Base-by-base conservation (phyloP, 2,113 vertebrate genomes). In the Stictonetta naevosa region DNA sequence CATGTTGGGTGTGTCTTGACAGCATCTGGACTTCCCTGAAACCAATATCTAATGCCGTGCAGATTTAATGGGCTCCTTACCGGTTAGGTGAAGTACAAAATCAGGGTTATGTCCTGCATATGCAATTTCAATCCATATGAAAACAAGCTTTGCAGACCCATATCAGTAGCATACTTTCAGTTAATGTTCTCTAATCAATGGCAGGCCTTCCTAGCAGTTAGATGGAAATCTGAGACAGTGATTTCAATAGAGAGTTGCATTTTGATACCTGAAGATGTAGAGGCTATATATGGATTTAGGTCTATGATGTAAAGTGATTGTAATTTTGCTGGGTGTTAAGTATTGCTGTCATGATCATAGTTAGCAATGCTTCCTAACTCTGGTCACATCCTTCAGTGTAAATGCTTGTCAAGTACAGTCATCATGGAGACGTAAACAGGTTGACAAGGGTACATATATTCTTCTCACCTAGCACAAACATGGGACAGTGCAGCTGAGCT, bases 71-170 rank as follows among this genome's bases (percentile, higher is more conserved):
- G 60, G 26, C 26, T 44, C 50, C 66, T 83, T 34, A 48, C 55
- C 21, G 48, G 33, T 23, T 64, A 21, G 0, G 3, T 72, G 28
- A 68, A 38, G 23, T 67, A 8, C 1, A 0, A 3, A 52, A n/a
- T 19, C 52, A 10, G 40, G 33, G 4, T 26, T 68, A 6, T 48
- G 53, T 68, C 34, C 48, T 79, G 34, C 10, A 1, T 42, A 2
- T 44, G 19, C 42, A 38, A 5, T 42, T 72, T 21, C 46, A 29
- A 10, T 58, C 33, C 26, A 28, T 3, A 11, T 73, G 52, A 73
- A 59, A 76, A 85, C 21, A 62, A 73, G 11, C 33, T 87, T 74
- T 75, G 69, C 34, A 83, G 34, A 25, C 29, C 17, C 2, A 0
- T 56, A 16, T 73, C 31, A 42, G 8, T 36, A 53, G 34, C 25